Evolutionary conservation across 2,113 vertebrate species (phyloP), one percentile per base, ranked within the genome.

Genomic region (Alethe diademata): DNA sequence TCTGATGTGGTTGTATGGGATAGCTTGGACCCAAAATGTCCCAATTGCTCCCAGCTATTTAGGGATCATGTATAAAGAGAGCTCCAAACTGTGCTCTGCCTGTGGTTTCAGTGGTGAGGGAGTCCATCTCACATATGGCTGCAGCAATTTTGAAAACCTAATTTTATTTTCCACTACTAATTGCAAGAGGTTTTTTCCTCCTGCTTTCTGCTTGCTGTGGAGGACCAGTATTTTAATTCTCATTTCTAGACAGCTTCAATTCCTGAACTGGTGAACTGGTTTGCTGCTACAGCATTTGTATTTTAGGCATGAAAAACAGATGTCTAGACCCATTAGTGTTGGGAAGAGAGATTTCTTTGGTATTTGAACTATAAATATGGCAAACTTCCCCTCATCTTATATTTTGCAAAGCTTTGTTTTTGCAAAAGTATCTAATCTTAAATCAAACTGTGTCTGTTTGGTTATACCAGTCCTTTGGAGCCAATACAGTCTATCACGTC

Each of bases 241-340:
- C 42, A 0, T 91, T 95, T 93, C 86, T 91, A 93, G 86, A 88
- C 75, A 90, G 56, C 70, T 90, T 95, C 88, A 90, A 43, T 71
- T 93, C 56, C 79, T 90, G 71, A 72, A 94, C 78, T 93, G 71
- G 53, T 86, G 72, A 94, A 64, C 65, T 51, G 53, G 51, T 93
- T 96, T 95, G 95, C 79, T 95, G 64, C 92, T 93, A 86, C 11
- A 70, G 86, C 75, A 80, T 90, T 95, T 93, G 92, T 96, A 93
- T 88, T 96, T 93, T 45, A 94, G 69, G 86, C 95, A 94, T 86
- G 90, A 71, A 95, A 96, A 94, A 79, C 88, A 92, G 82, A 94
- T 90, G 82, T 92, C 88, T 93, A 88, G 86, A 95, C 71, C 87
- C 58, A 82, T 86, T 84, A 84, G 62, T 56, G 53, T 5, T 78